These are phyloP conservation scores for Drosophila littoralis DNA, from an alignment of 1,140 invertebrate genomes.

Conservation along the genomic window DNA sequence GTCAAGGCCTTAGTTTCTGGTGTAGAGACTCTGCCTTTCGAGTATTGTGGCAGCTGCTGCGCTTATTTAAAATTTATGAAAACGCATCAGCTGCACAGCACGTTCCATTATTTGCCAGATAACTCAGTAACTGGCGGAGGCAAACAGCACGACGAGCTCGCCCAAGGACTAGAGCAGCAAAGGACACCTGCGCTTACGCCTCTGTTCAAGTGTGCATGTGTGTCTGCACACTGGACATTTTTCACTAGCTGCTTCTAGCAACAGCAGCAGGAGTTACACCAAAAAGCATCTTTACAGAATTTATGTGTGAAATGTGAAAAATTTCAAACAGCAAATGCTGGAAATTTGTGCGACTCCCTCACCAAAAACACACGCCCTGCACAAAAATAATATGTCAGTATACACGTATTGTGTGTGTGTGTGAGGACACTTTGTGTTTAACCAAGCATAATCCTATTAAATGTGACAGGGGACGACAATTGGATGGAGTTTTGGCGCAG, in stretches of 20 bases:
- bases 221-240: slow-evolving; percentile 68
- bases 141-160: slow-evolving; percentile 66
- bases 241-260: slow-evolving; percentile 53
- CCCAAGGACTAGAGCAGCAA: slow-evolving; percentile 57
- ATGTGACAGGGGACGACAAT: slow-evolving; percentile 79
- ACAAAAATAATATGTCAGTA: background rate
- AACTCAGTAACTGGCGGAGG: slow-evolving; percentile 75
- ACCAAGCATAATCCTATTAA: slow-evolving; percentile 79
- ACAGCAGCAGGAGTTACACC: slow-evolving; percentile 28
- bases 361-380: background rate
- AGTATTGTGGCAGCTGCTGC: slow-evolving; percentile 47
- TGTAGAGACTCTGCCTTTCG: slow-evolving; percentile 14
- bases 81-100: slow-evolving; percentile 82
- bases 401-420: slow-evolving; percentile 15
- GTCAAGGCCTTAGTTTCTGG: slow-evolving; percentile 14
- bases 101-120: slow-evolving; percentile 82
- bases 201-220: slow-evolving; percentile 17
- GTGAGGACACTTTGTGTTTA: slow-evolving; percentile 70
- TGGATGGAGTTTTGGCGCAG: slow-evolving; percentile 66
- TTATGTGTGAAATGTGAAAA: slow-evolving; percentile 79
- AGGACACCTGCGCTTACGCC: slow-evolving; percentile 28
- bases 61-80: slow-evolving; percentile 82
- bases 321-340: slow-evolving; percentile 72
- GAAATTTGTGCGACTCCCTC: slow-evolving; percentile 69
- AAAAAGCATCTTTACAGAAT: slow-evolving; percentile 65